Evolutionary conservation across 1,140 invertebrate species (phyloP), one percentile per base, ranked within the genome.

Genomic region (Temnothorax longispinosus): DNA sequence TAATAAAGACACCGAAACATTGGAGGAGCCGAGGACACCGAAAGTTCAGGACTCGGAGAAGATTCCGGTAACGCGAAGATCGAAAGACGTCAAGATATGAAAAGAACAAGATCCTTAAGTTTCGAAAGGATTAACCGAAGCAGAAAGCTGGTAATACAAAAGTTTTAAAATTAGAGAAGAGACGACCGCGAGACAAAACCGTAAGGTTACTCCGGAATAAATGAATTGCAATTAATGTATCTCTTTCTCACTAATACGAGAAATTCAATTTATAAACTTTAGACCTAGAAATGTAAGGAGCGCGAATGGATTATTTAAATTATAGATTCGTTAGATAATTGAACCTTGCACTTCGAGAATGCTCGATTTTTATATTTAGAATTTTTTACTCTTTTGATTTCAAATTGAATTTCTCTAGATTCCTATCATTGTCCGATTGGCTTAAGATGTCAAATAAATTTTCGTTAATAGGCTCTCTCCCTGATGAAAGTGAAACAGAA

Each of bases 1-100:
- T 82, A 82, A 82, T 82, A 82, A 82, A 82, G 67, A 60, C 52
- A 82, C 67, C 67, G 67, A 82, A 82, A 82, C 80, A 82, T 74
- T 82, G 27, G 41, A 71, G 52, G 7, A 58, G 44, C 47, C 35
- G 64, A 56, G 38, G 65, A 71, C 62, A 56, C 13, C 13, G 47
- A 58, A 82, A 82, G 54, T 82, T 82, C 52, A 74, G 27, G 38
- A 82, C 27, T 82, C 38, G n/a, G 15, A 13, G 21, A 15, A 18
- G 13, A 81, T n/a, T 60, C n/a, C 56, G 38, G 3, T n/a, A n/a
- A 50, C 47, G 64, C 50, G 35, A 62, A 56, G 11, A 69, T 47
- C 21, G 15, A 44, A 72, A 44, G 38, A 58, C 11, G 65, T 44
- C 38, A 38, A 6, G 27, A 47, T 38, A 75, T 18, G 27, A 67